These are phyloP conservation scores for Tetraneura akinire DNA, from an alignment of 1,140 invertebrate species.

Conservation along the genomic window DNA sequence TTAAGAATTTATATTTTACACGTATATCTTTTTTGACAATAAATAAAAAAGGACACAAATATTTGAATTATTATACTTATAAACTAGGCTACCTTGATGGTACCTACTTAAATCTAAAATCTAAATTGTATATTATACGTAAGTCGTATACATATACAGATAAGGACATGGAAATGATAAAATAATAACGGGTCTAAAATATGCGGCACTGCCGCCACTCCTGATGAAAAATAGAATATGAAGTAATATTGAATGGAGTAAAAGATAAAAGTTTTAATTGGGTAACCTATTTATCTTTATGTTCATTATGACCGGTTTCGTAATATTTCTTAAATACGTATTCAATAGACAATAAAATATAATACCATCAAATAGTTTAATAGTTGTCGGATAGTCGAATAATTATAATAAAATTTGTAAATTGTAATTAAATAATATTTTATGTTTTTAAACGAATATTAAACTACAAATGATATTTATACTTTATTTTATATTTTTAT, in stretches of 20 bases:
- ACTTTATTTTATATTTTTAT: no score
- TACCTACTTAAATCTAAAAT: neutral
- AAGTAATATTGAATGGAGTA: neutral
- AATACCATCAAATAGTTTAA: no score
- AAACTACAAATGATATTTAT: no score
- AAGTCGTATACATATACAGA: neutral
- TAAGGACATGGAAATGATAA: neutral
- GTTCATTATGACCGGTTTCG: neutral
- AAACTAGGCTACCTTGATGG: neutral
- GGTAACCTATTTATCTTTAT: neutral
- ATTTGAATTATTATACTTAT: neutral
- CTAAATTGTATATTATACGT: neutral
- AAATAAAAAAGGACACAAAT: neutral
- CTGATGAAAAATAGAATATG: neutral
- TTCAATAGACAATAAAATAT: neutral
- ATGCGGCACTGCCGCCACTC: conserved; percentile 25
- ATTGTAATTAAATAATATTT: no score
- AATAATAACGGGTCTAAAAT: conserved; percentile 33
- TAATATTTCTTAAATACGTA: neutral
- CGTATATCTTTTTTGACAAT: neutral
- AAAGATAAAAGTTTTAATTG: neutral
- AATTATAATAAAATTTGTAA: no score
- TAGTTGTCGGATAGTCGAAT: no score
- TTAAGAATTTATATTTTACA: neutral
- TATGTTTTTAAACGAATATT: no score